These are phyloP conservation scores for Listronotus bonariensis DNA, from an alignment of 1,140 invertebrate genomes.

Conservation along the genomic window DNA sequence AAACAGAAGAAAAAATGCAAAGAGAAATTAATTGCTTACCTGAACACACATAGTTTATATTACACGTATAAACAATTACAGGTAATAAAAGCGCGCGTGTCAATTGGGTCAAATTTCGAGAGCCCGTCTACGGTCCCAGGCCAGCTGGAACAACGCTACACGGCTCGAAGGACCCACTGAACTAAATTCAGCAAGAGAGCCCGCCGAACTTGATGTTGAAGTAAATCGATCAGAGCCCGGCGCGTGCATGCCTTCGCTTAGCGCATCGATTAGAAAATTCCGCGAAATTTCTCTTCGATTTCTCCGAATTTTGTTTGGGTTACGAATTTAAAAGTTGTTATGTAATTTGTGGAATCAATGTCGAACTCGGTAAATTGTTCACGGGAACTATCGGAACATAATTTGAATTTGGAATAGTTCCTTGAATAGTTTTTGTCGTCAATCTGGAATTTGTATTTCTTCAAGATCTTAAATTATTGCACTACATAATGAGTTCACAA, in stretches of 20 bases:
- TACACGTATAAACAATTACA: too few species aligned
- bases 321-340: conserved; percentile 3
- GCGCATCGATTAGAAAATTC: conserved; percentile 27
- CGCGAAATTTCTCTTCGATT: conserved; percentile 25
- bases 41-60: too few species aligned
- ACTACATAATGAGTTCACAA: too few species aligned
- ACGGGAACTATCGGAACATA: neutral
- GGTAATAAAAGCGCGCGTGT: too few species aligned
- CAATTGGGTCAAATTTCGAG: neutral
- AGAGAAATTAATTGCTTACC: too few species aligned
- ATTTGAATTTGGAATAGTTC: too few species aligned
- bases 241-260: conserved; percentile 14
- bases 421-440: too few species aligned
- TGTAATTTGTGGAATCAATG: neutral
- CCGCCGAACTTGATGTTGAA: conserved; percentile 4
- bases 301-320: conserved; percentile 15
- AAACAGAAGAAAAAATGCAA: too few species aligned
- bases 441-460: too few species aligned
- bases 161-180: conserved; percentile 20
- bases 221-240: conserved; percentile 1
- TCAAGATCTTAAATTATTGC: too few species aligned
- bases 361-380: neutral
- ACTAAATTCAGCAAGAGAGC: conserved; percentile 7
- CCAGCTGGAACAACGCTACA: neutral
- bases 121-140: neutral